Conservation (phyloP, 1,140 invertebrate species). For the Drosophila miranda region DNA sequence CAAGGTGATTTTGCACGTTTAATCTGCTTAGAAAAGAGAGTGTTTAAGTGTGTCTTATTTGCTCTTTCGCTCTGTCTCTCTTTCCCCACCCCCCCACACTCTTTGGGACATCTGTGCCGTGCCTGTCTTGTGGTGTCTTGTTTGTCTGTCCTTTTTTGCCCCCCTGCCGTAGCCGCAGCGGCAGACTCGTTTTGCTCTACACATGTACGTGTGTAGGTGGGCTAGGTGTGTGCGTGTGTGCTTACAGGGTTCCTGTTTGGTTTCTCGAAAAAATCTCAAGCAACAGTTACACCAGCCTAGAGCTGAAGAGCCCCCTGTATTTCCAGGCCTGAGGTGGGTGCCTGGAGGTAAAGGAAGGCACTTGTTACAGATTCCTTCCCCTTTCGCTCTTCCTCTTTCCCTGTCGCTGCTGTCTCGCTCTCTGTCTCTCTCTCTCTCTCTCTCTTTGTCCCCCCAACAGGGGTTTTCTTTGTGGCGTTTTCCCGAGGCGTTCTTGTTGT, state of each 20-base stretch:
- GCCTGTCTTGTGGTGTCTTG: slow-evolving; percentile 24
- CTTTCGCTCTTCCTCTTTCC: slow-evolving; percentile 3
- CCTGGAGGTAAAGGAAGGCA: slow-evolving; percentile 31
- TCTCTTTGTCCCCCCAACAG: slow-evolving; percentile 9
- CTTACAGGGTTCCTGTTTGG: slow-evolving; percentile 8
- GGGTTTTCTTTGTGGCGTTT: slow-evolving; percentile 31
- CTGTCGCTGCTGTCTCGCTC: neutral
- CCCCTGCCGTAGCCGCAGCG: slow-evolving; percentile 13
- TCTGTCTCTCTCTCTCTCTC: neutral
- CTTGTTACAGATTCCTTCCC: slow-evolving; percentile 64
- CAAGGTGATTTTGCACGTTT: slow-evolving; percentile 20
- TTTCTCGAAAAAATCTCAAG: no score
- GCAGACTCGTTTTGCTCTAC: slow-evolving; percentile 38
- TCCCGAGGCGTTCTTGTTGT: slow-evolving; percentile 26
- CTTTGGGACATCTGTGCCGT: slow-evolving; percentile 37
- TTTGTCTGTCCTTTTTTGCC: slow-evolving; percentile 22
- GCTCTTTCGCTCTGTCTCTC: slow-evolving; percentile 1
- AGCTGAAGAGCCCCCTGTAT: slow-evolving; percentile 19
- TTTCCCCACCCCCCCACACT: neutral
- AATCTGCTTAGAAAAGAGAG: slow-evolving; percentile 12
- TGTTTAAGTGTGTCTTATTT: slow-evolving; percentile 24
- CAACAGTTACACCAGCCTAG: no score
- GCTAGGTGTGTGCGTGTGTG: slow-evolving; percentile 20
- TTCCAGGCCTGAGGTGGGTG: neutral
- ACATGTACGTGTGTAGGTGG: slow-evolving; percentile 9